Evolutionary conservation across 2,888 invertebrate genomes (phyloP).

Genomic region (Conops quadrifasciatus): DNA sequence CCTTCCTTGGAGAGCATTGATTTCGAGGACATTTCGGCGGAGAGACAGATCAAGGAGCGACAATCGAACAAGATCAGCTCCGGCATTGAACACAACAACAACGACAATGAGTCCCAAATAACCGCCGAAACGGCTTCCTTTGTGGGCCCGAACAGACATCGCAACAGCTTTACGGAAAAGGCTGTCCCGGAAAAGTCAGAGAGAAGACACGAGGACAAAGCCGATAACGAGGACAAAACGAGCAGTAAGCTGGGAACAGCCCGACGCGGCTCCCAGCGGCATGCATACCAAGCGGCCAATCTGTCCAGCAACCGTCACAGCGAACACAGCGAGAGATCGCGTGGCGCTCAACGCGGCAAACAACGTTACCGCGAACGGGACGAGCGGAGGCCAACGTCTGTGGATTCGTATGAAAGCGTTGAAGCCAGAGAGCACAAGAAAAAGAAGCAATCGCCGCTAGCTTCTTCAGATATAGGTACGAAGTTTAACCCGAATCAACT

Average conservation of each 20-base stretch:
- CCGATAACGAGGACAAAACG: conserved; percentile 19
- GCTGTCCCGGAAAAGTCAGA: conserved; percentile 39
- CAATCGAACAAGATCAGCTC: conserved; percentile 49
- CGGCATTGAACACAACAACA: conserved; percentile 55
- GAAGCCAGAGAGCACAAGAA: conserved; percentile 24
- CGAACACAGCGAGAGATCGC: conserved; percentile 50
- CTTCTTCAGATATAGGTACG: conserved; percentile 16
- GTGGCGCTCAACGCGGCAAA: conserved; percentile 52
- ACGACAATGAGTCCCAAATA: conserved; percentile 56
- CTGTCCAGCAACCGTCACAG: conserved; percentile 16
- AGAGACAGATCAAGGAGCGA: conserved; percentile 51
- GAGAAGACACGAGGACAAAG: conserved; percentile 40
- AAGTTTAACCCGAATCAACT: conserved; percentile 29
- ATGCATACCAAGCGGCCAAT: conserved; percentile 25
- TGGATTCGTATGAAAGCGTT: conserved; percentile 35
- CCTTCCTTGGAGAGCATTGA: conserved; percentile 61
- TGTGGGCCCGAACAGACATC: conserved; percentile 53
- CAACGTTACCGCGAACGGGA: conserved; percentile 53
- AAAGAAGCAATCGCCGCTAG: conserved; percentile 25
- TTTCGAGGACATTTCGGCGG: conserved; percentile 63
- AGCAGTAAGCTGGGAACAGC: conserved; percentile 47
- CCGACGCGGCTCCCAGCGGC: conserved; percentile 44
- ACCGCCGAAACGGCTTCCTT: conserved; percentile 83
- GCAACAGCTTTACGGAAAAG: conserved; percentile 45
- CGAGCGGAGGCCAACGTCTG: conserved; percentile 44